These are phyloP conservation scores for Parascotia fuliginaria DNA, from an alignment of 2,888 invertebrate species.

Conservation along the genomic window DNA sequence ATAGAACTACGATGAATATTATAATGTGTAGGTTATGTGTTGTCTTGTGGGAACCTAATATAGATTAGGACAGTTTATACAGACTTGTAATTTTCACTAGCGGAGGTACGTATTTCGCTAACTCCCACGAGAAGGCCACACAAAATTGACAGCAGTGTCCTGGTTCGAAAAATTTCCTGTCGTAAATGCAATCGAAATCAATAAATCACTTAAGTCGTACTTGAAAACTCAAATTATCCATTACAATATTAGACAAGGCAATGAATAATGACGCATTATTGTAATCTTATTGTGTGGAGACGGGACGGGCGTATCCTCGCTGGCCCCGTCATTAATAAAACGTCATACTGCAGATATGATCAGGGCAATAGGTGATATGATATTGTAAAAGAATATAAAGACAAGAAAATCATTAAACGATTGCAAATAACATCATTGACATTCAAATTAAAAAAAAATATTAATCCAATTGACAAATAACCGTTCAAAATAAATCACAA, in stretches of 20 bases:
- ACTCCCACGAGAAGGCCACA: too few species aligned
- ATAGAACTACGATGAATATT: too few species aligned
- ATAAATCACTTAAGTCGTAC: background rate
- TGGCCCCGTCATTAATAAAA: conserved; percentile 61
- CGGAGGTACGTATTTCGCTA: too few species aligned
- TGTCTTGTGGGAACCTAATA: too few species aligned
- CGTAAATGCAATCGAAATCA: too few species aligned
- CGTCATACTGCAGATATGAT: conserved; percentile 50
- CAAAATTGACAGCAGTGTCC: too few species aligned
- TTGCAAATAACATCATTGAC: background rate
- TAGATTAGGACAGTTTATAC: too few species aligned
- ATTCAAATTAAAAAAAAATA: background rate
- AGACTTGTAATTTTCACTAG: too few species aligned
- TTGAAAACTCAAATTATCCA: background rate
- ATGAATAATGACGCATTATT: conserved; percentile 34
- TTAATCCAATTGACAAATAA: conserved; percentile 1
- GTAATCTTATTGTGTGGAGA: conserved; percentile 44
- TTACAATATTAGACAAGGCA: conserved; percentile 2
- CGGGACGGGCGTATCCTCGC: conserved; percentile 53
- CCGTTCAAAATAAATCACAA: conserved; percentile 12
- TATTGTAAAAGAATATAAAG: background rate
- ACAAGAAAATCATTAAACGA: too few species aligned
- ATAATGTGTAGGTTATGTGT: too few species aligned
- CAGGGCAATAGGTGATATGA: conserved; percentile 17
- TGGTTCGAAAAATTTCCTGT: too few species aligned